Evolutionary conservation across 2,113 vertebrate species (phyloP).

Genomic region (Phylloscopus whistleri): DNA sequence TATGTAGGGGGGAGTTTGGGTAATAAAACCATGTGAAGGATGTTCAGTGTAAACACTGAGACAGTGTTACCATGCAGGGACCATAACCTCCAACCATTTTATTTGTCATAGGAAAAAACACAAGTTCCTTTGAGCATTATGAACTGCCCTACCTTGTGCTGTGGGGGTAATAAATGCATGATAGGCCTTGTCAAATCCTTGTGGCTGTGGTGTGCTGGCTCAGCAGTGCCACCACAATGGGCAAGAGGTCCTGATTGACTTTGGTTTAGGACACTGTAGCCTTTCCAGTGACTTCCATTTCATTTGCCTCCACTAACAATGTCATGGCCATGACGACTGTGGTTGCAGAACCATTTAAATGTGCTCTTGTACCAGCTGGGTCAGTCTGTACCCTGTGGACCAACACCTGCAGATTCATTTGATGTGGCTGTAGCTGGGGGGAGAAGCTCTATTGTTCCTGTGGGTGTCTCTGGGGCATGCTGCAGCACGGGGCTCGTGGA

Average conservation of each 20-base stretch:
- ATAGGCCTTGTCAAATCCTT: not conserved
- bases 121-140: not conserved
- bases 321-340: fast-evolving
- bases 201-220: not conserved
- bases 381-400: not conserved
- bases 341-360: not conserved
- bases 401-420: not conserved
- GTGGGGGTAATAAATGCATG: not conserved
- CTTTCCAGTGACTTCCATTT: not conserved
- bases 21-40: not conserved
- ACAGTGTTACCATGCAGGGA: not conserved
- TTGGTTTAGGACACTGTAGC: not conserved
- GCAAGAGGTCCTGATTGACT: not conserved
- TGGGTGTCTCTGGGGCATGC: not conserved
- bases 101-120: not conserved
- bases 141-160: not conserved
- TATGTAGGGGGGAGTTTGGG: not conserved
- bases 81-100: not conserved
- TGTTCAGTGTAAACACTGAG: not conserved
- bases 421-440: fast-evolving
- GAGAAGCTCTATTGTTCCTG: not conserved
- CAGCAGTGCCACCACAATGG: fast-evolving
- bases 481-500: fast-evolving
- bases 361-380: not conserved
- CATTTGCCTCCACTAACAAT: fast-evolving